Percentiles rank a stretch among this genome's conserved stretches.
These are phyloP conservation scores for Apis laboriosa DNA, from an alignment of 1,140 invertebrate species.

Conservation along the genomic window DNA sequence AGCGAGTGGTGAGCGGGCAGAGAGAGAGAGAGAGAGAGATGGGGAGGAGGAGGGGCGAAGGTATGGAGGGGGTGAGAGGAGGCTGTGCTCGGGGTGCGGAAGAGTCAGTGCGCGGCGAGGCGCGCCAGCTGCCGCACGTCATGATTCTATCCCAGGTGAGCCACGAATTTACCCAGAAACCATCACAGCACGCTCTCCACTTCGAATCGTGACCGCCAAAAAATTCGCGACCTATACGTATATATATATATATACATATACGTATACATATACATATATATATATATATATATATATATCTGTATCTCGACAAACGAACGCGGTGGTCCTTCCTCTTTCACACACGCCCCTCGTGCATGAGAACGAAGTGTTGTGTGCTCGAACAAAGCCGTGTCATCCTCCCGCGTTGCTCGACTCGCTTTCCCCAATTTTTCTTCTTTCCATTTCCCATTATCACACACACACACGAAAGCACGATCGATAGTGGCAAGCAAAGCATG, in stretches of 20 bases:
- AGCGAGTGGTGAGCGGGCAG: conserved; percentile 15
- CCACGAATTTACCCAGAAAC: conserved; percentile 65
- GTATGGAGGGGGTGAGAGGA: conserved; percentile 50
- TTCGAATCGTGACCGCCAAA: conserved; percentile 43
- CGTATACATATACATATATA: conserved; percentile 2
- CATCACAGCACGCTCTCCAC: conserved; percentile 49
- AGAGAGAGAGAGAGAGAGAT: conserved; percentile 19
- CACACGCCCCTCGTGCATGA: conserved; percentile 27
- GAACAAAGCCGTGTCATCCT: conserved; percentile 17
- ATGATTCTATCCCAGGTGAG: conserved; percentile 79
- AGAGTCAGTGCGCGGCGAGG: conserved; percentile 79
- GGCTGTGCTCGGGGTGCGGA: conserved; percentile 67
- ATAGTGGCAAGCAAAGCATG: neutral
- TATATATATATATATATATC: neutral
- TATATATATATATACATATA: conserved; percentile 28
- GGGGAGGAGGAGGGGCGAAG: conserved; percentile 28
- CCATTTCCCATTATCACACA: conserved; percentile 40
- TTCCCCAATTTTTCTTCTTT: conserved; percentile 7
- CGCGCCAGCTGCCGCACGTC: conserved; percentile 79
- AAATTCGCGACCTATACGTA: conserved; percentile 41
- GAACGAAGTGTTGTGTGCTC: conserved; percentile 14
- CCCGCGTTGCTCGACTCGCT: conserved; percentile 5
- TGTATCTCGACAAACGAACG: neutral
- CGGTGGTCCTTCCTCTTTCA: neutral
- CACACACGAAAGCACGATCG: neutral